Base-by-base conservation (phyloP, 2,888 invertebrate genomes). In the Empis livida region DNA sequence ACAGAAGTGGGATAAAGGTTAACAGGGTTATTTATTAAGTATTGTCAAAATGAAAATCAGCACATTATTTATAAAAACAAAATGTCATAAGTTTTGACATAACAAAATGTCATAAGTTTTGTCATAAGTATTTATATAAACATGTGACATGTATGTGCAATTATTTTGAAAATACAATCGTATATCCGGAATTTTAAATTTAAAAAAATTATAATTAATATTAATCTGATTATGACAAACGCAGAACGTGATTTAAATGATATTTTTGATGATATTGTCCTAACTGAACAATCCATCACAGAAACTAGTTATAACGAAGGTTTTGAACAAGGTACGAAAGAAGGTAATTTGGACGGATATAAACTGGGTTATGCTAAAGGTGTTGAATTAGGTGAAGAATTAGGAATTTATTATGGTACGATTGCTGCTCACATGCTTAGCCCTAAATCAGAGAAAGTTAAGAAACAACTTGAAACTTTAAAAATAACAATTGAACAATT, bases 291-390 rank as follows among this genome's bases (percentile, higher is more conserved):
- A 52, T 72, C 69, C 47, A 68, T 79, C 45, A 74, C 77, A 38
- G 68, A 77, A 49, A 59, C 72, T 55, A 80, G 81, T 48, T 87
- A 81, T 62, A 62, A 77, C 45, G 79, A 85, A 67, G 90, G 89
- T 6, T 79, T 72, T 52, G 61, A 69, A 49, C 73, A 73, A 55
- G 87, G 86, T 1, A 65, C 65, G 44, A 64, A 67, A 31, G 74
- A 79, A 56, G 84, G 80, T 5, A 80, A 78, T 65, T 61, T 77
- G 15, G 73, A 77, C 57, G 79, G 76, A 13, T 82, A 75, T 58
- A 77, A 79, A 59, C 62, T 81, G 44, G 90, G 90, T 2, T 86
- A 84, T 62, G 83, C 86, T 52, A 77, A 80, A 64, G 88, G 86
- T 10, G 77, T 80, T 45, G 78, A 83, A 61, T 61, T 89, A 15